phyloP scores from a whole-genome alignment of 2,797 vertebrate genomes.

The Notamacropus eugenii region DNA sequence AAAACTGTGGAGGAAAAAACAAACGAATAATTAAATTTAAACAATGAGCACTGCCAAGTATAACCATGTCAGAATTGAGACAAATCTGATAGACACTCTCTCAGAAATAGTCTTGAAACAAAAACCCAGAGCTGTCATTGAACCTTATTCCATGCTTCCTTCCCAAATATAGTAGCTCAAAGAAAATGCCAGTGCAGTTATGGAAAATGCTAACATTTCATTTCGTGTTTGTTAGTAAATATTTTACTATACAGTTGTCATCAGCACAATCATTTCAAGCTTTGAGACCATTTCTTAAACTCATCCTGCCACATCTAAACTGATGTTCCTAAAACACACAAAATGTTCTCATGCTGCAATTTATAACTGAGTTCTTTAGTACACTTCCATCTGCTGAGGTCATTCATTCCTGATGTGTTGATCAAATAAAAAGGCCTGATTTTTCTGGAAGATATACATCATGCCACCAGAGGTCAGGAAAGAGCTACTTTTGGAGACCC shows the following conservation, averaged over 20 bases:
- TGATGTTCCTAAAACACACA: neutral
- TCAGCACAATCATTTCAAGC: slow-evolving; percentile 19
- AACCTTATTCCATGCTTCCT: slow-evolving; percentile 15
- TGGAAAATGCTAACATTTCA: slow-evolving; percentile 31
- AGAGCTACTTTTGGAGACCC: slow-evolving; percentile 70
- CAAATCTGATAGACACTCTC: slow-evolving; percentile 5
- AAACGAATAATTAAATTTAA: neutral
- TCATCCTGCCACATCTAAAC: slow-evolving; percentile 9
- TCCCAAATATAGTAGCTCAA: neutral
- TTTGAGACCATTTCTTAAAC: slow-evolving; percentile 15
- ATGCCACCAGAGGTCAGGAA: slow-evolving; percentile 82
- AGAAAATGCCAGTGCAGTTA: slow-evolving; percentile 32
- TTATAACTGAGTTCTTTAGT: neutral
- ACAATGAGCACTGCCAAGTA: neutral
- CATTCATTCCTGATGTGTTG: neutral
- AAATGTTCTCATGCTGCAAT: neutral
- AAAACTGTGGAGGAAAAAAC: neutral
- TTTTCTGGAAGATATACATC: neutral
- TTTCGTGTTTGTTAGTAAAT: slow-evolving; percentile 16
- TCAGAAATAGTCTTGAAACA: slow-evolving; percentile 38
- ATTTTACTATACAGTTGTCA: slow-evolving; percentile 20
- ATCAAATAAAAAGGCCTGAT: neutral
- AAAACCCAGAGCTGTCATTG: neutral
- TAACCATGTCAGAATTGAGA: neutral
- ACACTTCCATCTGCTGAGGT: neutral